Conservation (phyloP, 1,140 invertebrate genomes). For the Eumaeus atala region DNA sequence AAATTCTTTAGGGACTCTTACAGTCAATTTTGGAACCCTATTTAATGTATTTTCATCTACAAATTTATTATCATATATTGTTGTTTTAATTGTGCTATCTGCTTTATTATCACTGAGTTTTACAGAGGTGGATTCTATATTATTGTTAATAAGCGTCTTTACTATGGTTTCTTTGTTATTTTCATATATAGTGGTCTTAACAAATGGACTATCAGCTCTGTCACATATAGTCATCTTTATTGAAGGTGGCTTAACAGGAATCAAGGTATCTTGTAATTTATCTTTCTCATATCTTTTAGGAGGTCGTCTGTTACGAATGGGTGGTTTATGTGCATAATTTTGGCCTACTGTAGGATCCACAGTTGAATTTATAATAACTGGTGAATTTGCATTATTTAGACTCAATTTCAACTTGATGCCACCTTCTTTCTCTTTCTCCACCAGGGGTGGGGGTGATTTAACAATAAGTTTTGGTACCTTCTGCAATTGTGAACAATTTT, state of each 20-base stretch:
- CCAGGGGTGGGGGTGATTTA: slow-evolving; percentile 27
- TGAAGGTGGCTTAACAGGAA: slow-evolving; percentile 41
- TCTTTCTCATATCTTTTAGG: slow-evolving; percentile 69
- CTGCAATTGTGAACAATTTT: slow-evolving; percentile 25
- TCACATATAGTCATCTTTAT: slow-evolving; percentile 71
- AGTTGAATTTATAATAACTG: slow-evolving; percentile 67
- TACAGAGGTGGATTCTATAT: slow-evolving; percentile 35
- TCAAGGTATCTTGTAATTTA: slow-evolving; percentile 24
- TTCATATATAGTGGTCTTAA: slow-evolving; percentile 64
- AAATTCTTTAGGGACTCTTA: slow-evolving; percentile 69
- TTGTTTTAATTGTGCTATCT: slow-evolving; percentile 55
- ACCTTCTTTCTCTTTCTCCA: slow-evolving; percentile 53
- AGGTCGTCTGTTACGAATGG: slow-evolving; percentile 54
- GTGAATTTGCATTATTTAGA: slow-evolving; percentile 63
- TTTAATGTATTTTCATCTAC: slow-evolving; percentile 63
- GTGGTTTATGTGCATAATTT: slow-evolving; percentile 56
- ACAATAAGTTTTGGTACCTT: slow-evolving; percentile 30
- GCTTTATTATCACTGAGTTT: slow-evolving; percentile 39
- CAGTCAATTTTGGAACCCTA: slow-evolving; percentile 68
- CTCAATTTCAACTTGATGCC: slow-evolving; percentile 67
- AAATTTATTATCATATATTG: slow-evolving; percentile 66
- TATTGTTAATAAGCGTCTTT: slow-evolving; percentile 59
- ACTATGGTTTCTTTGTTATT: slow-evolving; percentile 53
- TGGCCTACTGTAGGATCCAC: slow-evolving; percentile 61
- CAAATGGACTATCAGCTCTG: slow-evolving; percentile 65